Base-by-base conservation (phyloP, 2,797 vertebrate species). In the Epinephelus coioides region DNA sequence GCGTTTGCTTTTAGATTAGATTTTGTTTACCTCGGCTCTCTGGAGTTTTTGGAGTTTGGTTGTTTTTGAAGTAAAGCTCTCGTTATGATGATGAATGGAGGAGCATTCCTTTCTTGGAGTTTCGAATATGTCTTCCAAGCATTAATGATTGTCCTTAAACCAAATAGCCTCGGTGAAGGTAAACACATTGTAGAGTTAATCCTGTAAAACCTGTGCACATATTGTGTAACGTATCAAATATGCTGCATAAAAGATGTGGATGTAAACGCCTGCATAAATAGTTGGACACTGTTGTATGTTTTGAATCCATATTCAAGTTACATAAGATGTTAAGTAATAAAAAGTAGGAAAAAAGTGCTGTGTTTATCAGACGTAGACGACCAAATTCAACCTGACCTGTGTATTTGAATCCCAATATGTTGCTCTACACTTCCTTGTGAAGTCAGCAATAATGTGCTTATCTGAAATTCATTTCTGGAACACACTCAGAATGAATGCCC, bases 51-150 rank as follows among this genome's bases (percentile, higher is more conserved):
- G 0, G 3, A 56, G 17, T 54, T 66, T 34, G n/a, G 50, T 25
- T 79, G 61, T 68, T 83, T 30, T 73, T 68, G 49, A 60, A 55
- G 64, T 56, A 23, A 61, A 78, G 14, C 18, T 44, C 13, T 74
- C 0, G n/a, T 43, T 40, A 11, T 6, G 23, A 1, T 49, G 21
- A 56, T 65, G 11, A 34, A 21, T 27, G 6, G 1, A 12, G 19
- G 27, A 19, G 27, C 17, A 17, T 40, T 25, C 73, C 14, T 43
- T 63, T 51, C n/a, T 66, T 2, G 15, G 14, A 62, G 7, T 34
- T 34, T 62, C 8, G 6, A 19, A 15, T 27, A 14, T 27, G 7
- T 44, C 5, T n/a, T 13, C 18, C 3, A 61, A 43, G 43, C 46
- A 19, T 40, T 3, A 17, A 57, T 0, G 2, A 17, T 1, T 44